Evolutionary conservation across 2,113 vertebrate species (phyloP).

Genomic region (Cynoglossus semilaevis): DNA sequence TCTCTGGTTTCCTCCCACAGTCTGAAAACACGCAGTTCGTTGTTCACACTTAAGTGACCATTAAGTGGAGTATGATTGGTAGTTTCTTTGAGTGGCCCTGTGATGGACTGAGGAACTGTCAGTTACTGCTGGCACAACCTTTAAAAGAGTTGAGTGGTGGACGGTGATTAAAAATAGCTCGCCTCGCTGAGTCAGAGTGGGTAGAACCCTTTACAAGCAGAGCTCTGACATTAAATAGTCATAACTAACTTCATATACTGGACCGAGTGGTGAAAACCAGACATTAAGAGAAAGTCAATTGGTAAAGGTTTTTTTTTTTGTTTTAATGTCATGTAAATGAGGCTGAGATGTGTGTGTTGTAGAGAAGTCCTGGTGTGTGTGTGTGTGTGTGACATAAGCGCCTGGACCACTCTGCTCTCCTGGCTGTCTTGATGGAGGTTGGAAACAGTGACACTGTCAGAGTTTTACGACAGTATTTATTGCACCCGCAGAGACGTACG

Average conservation of each 20-base stretch:
- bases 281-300: slow-evolving; percentile 2
- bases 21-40: too few relatives aligned
- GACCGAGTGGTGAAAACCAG: neutral
- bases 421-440: slow-evolving; percentile 31
- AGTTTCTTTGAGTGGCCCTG: too few relatives aligned
- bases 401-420: slow-evolving; percentile 12
- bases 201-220: neutral
- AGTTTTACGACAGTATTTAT: slow-evolving; percentile 60
- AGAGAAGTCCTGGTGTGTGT: slow-evolving; percentile 38
- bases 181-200: slow-evolving; percentile 13
- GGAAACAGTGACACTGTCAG: slow-evolving; percentile 61
- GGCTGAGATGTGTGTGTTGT: too few relatives aligned
- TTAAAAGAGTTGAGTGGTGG: too few relatives aligned
- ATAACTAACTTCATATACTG: too few relatives aligned
- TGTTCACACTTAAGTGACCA: too few relatives aligned
- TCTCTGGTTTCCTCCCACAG: too few relatives aligned
- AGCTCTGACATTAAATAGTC: neutral
- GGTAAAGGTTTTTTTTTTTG: too few relatives aligned
- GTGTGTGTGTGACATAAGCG: slow-evolving; percentile 20
- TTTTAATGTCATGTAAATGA: too few relatives aligned
- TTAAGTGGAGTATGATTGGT: too few relatives aligned
- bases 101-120: too few relatives aligned
- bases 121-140: too few relatives aligned
- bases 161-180: slow-evolving; percentile 14
- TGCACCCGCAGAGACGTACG: slow-evolving; percentile 42